Evolutionary conservation across 2,888 invertebrate genomes (phyloP).

Genomic region (Synergus gifuensis): DNA sequence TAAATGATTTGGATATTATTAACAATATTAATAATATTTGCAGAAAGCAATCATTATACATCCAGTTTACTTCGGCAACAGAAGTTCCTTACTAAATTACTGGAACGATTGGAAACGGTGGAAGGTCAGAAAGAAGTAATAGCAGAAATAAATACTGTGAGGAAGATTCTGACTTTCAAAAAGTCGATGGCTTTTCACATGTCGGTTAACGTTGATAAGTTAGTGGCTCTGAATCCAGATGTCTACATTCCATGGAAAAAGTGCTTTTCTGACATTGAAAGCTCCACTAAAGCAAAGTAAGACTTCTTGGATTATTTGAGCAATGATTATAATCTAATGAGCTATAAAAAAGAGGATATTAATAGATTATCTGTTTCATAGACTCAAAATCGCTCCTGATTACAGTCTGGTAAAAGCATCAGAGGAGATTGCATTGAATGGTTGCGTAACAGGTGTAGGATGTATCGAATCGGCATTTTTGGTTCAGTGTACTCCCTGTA

Average conservation of each 20-base stretch:
- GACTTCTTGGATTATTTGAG: conserved; percentile 2
- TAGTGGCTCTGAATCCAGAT: conserved; percentile 78
- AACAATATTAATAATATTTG: conserved; percentile 41
- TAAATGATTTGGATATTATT: conserved; percentile 46
- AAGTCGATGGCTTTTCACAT: conserved; percentile 85
- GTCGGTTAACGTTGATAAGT: conserved; percentile 84
- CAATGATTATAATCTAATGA: too few species aligned
- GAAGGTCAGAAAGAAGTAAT: conserved; percentile 78
- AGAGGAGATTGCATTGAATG: conserved; percentile 76
- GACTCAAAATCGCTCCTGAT: too few species aligned
- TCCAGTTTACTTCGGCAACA: conserved; percentile 88
- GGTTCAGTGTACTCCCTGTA: conserved; percentile 83
- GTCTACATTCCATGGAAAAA: conserved; percentile 80
- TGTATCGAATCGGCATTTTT: conserved; percentile 90
- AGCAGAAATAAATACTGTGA: conserved; percentile 79
- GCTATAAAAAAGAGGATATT: too few species aligned
- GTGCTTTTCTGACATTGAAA: conserved; percentile 71
- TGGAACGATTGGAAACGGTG: conserved; percentile 81
- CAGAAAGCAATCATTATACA: conserved; percentile 86
- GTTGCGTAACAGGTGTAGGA: conserved; percentile 88
- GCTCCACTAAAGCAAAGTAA: conserved; percentile 71
- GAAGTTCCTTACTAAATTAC: conserved; percentile 84
- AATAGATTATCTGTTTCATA: too few species aligned
- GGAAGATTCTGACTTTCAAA: conserved; percentile 81
- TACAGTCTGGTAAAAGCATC: conserved; percentile 43